Conservation (phyloP, 2,113 vertebrate genomes). For the Gadus chalcogrammus region DNA sequence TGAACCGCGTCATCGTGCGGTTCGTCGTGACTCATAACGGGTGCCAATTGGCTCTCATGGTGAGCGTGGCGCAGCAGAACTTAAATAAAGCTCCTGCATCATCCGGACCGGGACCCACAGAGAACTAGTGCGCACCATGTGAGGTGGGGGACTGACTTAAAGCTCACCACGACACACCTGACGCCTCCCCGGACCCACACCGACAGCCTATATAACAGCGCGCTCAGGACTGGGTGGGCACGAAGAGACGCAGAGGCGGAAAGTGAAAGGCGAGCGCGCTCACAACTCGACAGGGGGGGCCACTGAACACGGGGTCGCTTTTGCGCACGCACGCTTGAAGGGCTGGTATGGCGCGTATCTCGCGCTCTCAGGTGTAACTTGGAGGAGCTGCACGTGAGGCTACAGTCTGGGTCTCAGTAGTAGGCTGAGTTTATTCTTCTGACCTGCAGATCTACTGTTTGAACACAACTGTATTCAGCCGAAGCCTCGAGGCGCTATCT, state of each 20-base stretch:
- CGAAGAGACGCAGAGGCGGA: conserved; percentile 23
- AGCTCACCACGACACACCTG: too few species aligned
- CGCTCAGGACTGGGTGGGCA: conserved; percentile 22
- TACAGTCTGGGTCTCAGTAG: not conserved
- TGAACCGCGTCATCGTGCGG: not conserved
- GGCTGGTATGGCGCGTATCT: conserved; percentile 47
- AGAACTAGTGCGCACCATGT: not conserved
- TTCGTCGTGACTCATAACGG: not conserved
- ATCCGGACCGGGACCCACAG: not conserved
- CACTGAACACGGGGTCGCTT: not conserved
- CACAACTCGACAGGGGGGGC: conserved; percentile 17
- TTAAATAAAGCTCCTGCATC: not conserved
- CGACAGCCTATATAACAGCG: conserved; percentile 69
- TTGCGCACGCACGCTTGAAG: conserved; percentile 24
- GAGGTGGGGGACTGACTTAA: too few species aligned
- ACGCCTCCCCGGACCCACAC: conserved; percentile 39
- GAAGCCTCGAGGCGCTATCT: not conserved
- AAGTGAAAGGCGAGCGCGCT: conserved; percentile 27
- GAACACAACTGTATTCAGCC: not conserved
- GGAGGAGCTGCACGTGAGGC: conserved; percentile 3
- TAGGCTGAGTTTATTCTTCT: not conserved
- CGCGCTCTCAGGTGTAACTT: conserved; percentile 16
- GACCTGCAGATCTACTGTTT: not conserved
- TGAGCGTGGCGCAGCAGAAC: not conserved
- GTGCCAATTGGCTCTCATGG: not conserved